Base-by-base conservation (phyloP, 2,113 vertebrate genomes). In the Sturnus vulgaris region DNA sequence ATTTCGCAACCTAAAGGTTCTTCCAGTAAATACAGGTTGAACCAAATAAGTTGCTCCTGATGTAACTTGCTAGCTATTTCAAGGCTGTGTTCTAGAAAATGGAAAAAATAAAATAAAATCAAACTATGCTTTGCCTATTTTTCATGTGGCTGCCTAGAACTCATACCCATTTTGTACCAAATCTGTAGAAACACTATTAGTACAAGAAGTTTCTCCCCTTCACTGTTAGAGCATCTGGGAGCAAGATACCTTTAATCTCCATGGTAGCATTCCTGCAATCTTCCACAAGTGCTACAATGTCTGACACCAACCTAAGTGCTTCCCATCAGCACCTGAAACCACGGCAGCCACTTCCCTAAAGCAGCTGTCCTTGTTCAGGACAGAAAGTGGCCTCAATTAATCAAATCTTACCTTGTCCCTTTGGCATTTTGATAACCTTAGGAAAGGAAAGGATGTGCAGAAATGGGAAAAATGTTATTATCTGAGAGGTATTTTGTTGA, bases 1-100 rank as follows among this genome's bases (percentile, higher is more conserved):
- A 83, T 97, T 98, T 96, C 96, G 96, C 92, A 97, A 97, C 68
- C 91, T 61, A 71, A 95, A 90, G 63, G 70, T 80, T 64, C 91
- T 97, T 92, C 90, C 95, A 91, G 97, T 89, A 90, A 81, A 88
- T 46, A 68, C 12, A 92, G 72, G 73, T 31, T 86, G 68, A 95
- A 86, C 52, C 72, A 80, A 92, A 14, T 7, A 12, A 82, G 49
- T 68, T 87, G 33, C 42, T 94, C 60, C 82, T 86, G 55, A 70
- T 92, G 81, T 76, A 92, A 95, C 52, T 15, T 77, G 10, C 55
- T 82, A 92, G 81, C 84, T 81, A 35, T 86, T 90, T 80, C 55
- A 79, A 79, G 25, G 27, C 52, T 75, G 28, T 39, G 20, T 47
- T 88, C 30, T 49, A 56, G 22, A 83, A 69, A 77, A 83, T 14